These are phyloP conservation scores for Carterocephalus palaemon DNA, from an alignment of 2,888 invertebrate species.

Conservation along the genomic window DNA sequence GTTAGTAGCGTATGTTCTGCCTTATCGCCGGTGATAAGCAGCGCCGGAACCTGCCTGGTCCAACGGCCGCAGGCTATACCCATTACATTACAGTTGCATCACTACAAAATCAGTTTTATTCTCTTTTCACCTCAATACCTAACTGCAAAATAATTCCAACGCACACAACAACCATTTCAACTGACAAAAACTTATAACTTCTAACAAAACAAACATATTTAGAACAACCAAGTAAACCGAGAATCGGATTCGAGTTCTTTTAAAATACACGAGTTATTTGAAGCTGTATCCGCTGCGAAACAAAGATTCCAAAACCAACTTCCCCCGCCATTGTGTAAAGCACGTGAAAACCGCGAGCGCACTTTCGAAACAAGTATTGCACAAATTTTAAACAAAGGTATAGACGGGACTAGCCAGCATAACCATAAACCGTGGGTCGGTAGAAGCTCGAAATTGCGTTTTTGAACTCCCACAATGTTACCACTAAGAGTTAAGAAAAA, in stretches of 20 bases:
- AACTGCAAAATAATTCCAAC: slow-evolving; percentile 10
- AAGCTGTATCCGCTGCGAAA: slow-evolving; percentile 50
- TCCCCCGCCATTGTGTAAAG: slow-evolving; percentile 54
- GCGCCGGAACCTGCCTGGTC: slow-evolving; percentile 38
- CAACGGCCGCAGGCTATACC: slow-evolving; percentile 54
- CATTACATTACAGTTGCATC: slow-evolving; percentile 41
- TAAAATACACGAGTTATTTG: slow-evolving; percentile 36
- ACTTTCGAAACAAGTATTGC: slow-evolving; percentile 66
- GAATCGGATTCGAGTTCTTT: slow-evolving; percentile 18
- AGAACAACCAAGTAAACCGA: slow-evolving; percentile 21
- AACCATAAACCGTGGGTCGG: slow-evolving; percentile 68
- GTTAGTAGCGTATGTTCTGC: slow-evolving; percentile 30
- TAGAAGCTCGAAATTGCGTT: slow-evolving; percentile 67
- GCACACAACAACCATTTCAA: slow-evolving; percentile 2
- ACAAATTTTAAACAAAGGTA: slow-evolving; percentile 71
- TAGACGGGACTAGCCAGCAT: slow-evolving; percentile 57
- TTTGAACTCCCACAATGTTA: slow-evolving; percentile 72
- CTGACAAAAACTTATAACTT: background rate
- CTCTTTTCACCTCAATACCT: slow-evolving; percentile 28
- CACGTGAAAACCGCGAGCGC: slow-evolving; percentile 63
- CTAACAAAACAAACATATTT: slow-evolving; percentile 26
- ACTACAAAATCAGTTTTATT: slow-evolving; percentile 46
- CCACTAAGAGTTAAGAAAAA: slow-evolving; percentile 65
- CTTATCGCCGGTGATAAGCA: slow-evolving; percentile 71
- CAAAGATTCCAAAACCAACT: slow-evolving; percentile 66